Evolutionary conservation across 35 echinoderm and acorn worm species (phyloP).

Genomic region (Strongylocentrotus purpuratus): DNA sequence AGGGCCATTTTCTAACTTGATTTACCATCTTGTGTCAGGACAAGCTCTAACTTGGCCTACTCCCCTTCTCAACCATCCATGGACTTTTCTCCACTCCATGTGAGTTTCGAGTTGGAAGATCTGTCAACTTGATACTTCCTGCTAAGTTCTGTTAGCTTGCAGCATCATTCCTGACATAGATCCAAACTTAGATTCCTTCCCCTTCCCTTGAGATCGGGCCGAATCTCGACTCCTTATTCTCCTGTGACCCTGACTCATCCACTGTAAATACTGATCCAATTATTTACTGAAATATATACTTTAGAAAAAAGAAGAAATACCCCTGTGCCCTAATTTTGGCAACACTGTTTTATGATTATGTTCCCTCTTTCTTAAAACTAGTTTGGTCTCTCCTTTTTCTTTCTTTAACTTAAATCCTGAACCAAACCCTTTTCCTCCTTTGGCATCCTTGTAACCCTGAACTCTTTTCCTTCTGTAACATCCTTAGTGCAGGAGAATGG

Average conservation of each 20-base stretch:
- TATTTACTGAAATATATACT: slow-evolving; percentile 20
- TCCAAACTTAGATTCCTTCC: slow-evolving; percentile 11
- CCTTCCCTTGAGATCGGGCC: not conserved
- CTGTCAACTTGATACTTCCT: not conserved
- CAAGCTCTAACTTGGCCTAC: not conserved
- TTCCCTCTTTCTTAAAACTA: not conserved
- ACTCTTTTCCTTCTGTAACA: not conserved
- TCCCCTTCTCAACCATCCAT: not conserved
- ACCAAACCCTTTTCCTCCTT: not conserved
- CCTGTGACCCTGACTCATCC: not conserved
- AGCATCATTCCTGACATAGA: slow-evolving; percentile 10
- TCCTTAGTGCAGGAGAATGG: not conserved
- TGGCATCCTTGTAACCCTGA: not conserved
- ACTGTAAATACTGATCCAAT: not conserved
- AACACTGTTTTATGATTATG: not conserved
- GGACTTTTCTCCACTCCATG: not conserved
- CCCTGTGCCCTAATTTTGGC: not conserved
- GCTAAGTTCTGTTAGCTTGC: not conserved
- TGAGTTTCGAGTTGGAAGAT: not conserved
- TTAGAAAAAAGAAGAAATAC: not conserved
- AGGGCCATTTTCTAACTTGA: no score
- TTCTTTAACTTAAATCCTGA: not conserved
- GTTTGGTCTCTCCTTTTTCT: not conserved
- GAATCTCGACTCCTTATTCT: not conserved
- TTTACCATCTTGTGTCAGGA: not conserved